These are phyloP conservation scores for Laothoe populi DNA, from an alignment of 2,888 invertebrate genomes.

Conservation along the genomic window DNA sequence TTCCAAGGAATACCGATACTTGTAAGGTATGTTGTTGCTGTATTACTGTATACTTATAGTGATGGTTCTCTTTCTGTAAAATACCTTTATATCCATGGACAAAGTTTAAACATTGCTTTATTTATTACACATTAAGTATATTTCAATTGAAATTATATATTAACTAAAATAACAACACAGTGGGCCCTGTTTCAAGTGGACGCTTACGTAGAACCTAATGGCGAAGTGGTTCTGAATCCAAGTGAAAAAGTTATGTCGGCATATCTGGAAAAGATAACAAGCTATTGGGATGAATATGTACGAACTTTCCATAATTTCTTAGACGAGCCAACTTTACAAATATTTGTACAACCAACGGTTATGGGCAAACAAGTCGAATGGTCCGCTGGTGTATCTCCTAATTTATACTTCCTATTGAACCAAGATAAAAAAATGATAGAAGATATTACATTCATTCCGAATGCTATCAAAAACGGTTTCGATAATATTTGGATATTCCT, in stretches of 20 bases:
- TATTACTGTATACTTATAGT: not conserved
- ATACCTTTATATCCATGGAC: not conserved
- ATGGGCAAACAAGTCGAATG: constrained; percentile 93
- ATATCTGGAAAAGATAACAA: constrained; percentile 86
- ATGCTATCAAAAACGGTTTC: constrained; percentile 85
- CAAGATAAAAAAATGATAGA: constrained; percentile 86
- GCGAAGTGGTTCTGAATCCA: constrained; percentile 83
- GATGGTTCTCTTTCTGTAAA: too few relatives aligned
- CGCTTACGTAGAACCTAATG: constrained; percentile 73
- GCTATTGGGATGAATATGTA: constrained; percentile 88
- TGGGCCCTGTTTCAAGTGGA: constrained; percentile 87
- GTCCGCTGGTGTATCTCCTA: constrained; percentile 90
- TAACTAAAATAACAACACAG: constrained; percentile 67
- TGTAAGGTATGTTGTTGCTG: constrained; percentile 63
- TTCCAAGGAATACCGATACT: constrained; percentile 70
- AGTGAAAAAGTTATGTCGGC: constrained; percentile 84
- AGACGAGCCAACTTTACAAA: constrained; percentile 87
- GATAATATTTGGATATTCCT: constrained; percentile 87
- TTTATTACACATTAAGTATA: constrained; percentile 7
- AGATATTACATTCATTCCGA: constrained; percentile 84
- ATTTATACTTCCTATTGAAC: constrained; percentile 88
- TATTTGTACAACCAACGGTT: constrained; percentile 93
- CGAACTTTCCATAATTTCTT: constrained; percentile 89
- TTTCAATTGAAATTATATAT: not conserved
- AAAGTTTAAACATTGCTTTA: not conserved